Base-by-base conservation (phyloP, 2,888 invertebrate species). In the Stenchaetothrips biformis region DNA sequence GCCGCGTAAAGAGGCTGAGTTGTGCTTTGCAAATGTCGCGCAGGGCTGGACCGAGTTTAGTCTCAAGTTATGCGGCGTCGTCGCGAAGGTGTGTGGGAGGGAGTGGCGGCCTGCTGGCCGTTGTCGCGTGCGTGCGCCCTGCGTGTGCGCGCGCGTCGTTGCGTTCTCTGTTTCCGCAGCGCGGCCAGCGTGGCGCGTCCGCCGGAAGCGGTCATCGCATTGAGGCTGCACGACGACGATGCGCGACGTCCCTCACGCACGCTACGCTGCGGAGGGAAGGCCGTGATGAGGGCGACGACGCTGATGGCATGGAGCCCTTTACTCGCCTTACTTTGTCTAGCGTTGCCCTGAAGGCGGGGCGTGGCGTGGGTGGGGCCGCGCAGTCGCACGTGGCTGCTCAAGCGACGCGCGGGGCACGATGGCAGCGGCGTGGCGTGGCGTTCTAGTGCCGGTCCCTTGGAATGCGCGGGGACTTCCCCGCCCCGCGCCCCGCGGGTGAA, bases 341-440 rank as follows among this genome's bases (percentile, higher is more conserved):
- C 37, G 37, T 37, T 37, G 37, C 37, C 37, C 37, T 4, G 37
- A 37, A 37, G 37, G 37, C 37, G 16, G 16, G 11, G 53, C 53
- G 16, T 11, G 11, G 11, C 67, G n/a, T 8, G 21, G 67, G n/a
- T 21, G n/a, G 21, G 21, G n/a, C 67, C 67, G n/a, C n/a, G 21
- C 21, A 67, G 67, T 67, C n/a, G 67, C 67, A 67, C 67, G 67
- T 67, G 67, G 67, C 67, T 67, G 67, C n/a, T 21, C 67, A 67
- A 67, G 67, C 67, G 67, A 21, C 21, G 21, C 67, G 67, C n/a
- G 67, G 67, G 67, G 67, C 18, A n/a, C 18, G 53, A 16, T 53
- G 53, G 67, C n/a, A n/a, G 67, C 21, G 21, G 67, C 21, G 21
- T 21, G n/a, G 21, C 67, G 7, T 21, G 67, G 62, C 62, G n/a